Evolutionary conservation across 37 sponge, comb jelly and placozoan genomes (phyloP).

Genomic region (Corticium candelabrum): DNA sequence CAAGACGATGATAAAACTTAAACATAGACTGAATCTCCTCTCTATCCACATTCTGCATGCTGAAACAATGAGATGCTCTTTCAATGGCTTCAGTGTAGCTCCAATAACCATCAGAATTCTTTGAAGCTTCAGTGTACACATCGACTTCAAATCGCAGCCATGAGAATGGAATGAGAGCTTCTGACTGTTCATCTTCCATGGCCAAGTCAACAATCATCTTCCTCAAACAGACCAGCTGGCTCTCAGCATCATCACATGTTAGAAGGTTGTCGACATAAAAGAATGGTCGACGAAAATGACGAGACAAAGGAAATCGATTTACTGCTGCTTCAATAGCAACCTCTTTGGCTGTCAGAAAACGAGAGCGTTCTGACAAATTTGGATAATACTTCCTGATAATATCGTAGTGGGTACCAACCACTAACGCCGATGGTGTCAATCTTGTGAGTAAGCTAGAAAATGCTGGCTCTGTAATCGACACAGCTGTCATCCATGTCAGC

Average conservation of each 20-base stretch:
- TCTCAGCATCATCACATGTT: background rate
- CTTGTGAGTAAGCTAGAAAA: no score
- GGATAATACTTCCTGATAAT: background rate
- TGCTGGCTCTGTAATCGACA: background rate
- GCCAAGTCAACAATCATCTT: background rate
- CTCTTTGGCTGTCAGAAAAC: background rate
- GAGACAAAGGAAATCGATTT: background rate
- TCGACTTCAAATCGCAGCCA: background rate
- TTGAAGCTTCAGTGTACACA: background rate
- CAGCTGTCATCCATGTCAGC: background rate
- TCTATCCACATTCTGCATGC: background rate
- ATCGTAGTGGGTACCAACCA: background rate
- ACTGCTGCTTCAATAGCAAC: background rate
- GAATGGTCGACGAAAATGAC: background rate
- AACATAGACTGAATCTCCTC: background rate
- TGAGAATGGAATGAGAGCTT: background rate
- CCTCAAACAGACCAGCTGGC: background rate
- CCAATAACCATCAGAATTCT: background rate
- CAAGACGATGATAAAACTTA: background rate
- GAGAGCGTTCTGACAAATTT: background rate
- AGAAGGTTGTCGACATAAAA: background rate
- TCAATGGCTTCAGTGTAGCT: background rate
- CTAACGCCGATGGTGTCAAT: no score
- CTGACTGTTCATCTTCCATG: background rate
- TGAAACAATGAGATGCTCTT: background rate